These are phyloP conservation scores for Etheostoma nigrum DNA, from an alignment of 2,797 vertebrate genomes.

Conservation along the genomic window DNA sequence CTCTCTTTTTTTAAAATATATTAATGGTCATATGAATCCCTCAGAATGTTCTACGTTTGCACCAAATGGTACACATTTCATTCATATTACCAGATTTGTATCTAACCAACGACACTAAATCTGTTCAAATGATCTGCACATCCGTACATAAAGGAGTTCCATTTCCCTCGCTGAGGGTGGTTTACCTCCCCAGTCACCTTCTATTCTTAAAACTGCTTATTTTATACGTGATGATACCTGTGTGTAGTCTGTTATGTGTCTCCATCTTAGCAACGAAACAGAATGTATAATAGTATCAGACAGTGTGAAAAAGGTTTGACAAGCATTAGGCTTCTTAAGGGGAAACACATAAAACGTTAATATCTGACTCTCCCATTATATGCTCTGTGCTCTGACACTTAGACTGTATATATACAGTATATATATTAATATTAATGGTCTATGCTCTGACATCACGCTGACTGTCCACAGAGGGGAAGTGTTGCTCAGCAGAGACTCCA, in stretches of 20 bases:
- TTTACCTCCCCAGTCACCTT: neutral
- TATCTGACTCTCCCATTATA: too few relatives aligned
- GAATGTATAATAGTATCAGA: neutral
- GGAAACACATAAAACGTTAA: neutral
- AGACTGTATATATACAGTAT: too few relatives aligned
- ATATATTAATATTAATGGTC: neutral
- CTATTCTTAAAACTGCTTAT: neutral
- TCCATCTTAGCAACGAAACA: neutral
- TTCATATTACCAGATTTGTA: too few relatives aligned
- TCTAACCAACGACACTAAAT: too few relatives aligned
- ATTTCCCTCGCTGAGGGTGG: neutral
- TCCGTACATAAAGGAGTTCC: neutral
- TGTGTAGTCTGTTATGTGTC: neutral
- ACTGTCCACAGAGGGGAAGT: conserved; percentile 49
- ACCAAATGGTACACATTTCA: too few relatives aligned
- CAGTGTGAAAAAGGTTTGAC: neutral
- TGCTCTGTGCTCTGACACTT: neutral
- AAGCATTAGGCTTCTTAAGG: neutral
- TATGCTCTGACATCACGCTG: neutral
- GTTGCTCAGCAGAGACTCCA: conserved; percentile 8
- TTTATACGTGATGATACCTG: neutral
- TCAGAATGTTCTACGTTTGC: too few relatives aligned
- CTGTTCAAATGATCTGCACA: neutral
- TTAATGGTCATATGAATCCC: too few relatives aligned
- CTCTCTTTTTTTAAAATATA: too few relatives aligned